Base-by-base conservation (phyloP, 2,113 vertebrate species). In the Percina caprodes region DNA sequence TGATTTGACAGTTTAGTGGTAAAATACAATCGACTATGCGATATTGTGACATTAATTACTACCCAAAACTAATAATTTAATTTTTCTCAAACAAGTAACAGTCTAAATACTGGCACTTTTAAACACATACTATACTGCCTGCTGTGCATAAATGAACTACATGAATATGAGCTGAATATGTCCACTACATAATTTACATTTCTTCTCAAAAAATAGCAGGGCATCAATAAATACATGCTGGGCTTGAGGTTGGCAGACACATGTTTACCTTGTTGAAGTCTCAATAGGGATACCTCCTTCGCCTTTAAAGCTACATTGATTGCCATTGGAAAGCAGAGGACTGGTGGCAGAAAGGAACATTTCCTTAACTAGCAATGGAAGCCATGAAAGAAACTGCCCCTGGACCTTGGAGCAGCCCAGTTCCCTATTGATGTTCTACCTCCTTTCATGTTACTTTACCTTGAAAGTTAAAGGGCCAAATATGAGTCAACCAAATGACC, bases 251-350 rank as follows among this genome's bases (percentile, higher is more conserved):
- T 87, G 83, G 75, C 72, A 66, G 51, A 79, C 79, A 79, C 51
- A 60, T 67, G 56, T 77, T 79, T 76, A 74, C 77, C 84, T 88
- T 88, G 85, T 75, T 39, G 24, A 82, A 80, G 86, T 80, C 58
- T 87, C 79, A 45, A 39, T 88, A 85, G 82, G 79, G 72, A 80
- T 52, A 84, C 85, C 65, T 79, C 76, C 55, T 35, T 8, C 8
- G 61, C 88, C 82, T 91, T 89, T 90, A 86, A 83, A 88, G 89
- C 82, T 83, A 83, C 94, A 94, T 89, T 94, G 90, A 93, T 95
- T 92, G 89, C 79, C 92, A 93, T 87, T 94, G 87, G 89, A 85
- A 94, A 92, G 92, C 80, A 89, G 77, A 77, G 46, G 71, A 63
- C 23, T 77, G 70, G 82, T 86, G 91, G 83, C 86, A 91, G 71